These are phyloP conservation scores for Acropternis orthonyx DNA, from an alignment of 2,797 vertebrate species.

Conservation along the genomic window DNA sequence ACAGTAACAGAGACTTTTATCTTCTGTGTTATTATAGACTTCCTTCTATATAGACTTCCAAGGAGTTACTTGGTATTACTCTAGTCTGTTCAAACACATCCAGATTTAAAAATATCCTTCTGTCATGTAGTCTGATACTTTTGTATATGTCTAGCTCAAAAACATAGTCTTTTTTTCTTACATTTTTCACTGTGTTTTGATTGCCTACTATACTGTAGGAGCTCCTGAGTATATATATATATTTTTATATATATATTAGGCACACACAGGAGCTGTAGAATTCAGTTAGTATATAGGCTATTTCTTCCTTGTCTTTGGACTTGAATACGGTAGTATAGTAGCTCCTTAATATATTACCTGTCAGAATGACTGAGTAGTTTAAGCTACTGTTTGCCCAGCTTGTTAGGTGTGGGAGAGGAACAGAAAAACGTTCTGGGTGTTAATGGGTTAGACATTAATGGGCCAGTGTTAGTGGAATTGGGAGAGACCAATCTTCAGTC, in stretches of 20 bases:
- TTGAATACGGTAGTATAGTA: background rate
- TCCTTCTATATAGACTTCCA: background rate
- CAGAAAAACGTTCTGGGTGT: background rate
- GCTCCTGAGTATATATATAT: background rate
- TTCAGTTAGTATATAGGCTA: background rate
- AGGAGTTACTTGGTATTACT: background rate
- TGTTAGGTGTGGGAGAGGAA: background rate
- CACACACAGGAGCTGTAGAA: background rate
- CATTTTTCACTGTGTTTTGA: background rate
- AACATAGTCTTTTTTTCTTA: background rate
- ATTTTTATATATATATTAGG: background rate
- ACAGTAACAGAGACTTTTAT: background rate
- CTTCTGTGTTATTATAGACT: background rate
- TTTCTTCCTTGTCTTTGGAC: background rate
- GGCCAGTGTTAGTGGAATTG: background rate
- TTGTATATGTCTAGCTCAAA: background rate
- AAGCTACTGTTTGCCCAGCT: background rate
- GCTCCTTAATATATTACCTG: background rate
- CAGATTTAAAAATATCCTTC: background rate
- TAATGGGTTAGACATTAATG: background rate
- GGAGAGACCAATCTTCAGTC: background rate
- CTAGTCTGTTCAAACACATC: background rate
- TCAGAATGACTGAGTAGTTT: background rate
- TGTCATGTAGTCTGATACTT: background rate
- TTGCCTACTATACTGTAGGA: background rate